Evolutionary conservation across 2,797 vertebrate species (phyloP).

Genomic region (Coregonus ussuriensis): DNA sequence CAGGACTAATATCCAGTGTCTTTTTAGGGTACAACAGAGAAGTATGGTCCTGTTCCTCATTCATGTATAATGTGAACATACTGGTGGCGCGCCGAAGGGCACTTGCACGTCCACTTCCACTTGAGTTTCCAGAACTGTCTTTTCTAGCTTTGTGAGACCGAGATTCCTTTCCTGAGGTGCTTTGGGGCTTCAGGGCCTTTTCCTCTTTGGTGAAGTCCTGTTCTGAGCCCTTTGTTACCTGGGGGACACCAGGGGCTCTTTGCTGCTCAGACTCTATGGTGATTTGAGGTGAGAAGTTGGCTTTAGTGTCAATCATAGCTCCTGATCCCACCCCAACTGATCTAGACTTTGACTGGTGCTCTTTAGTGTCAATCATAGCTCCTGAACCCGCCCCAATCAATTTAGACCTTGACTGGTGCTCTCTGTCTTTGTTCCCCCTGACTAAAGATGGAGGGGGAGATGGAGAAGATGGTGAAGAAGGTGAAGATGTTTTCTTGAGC

Average conservation of each 20-base stretch:
- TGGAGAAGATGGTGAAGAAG: slow-evolving; percentile 15
- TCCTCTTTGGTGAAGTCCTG: slow-evolving; percentile 50
- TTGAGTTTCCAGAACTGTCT: slow-evolving; percentile 54
- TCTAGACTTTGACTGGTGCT: slow-evolving; percentile 47
- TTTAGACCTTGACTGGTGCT: slow-evolving; percentile 47
- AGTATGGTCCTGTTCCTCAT: slow-evolving; percentile 45
- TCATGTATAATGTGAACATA: slow-evolving; percentile 67
- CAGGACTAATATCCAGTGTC: slow-evolving; percentile 44
- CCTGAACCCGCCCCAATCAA: slow-evolving; percentile 30
- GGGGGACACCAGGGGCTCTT: slow-evolving; percentile 31
- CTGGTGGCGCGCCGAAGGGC: slow-evolving; percentile 65
- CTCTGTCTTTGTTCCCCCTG: slow-evolving; percentile 24
- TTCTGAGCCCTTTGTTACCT: slow-evolving; percentile 48
- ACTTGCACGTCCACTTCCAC: slow-evolving; percentile 53
- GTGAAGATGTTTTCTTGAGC: slow-evolving; percentile 38
- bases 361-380: slow-evolving; percentile 49
- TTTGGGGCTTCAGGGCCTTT: slow-evolving; percentile 43
- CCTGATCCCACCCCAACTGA: slow-evolving; percentile 23
- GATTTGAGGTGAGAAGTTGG: slow-evolving; percentile 30
- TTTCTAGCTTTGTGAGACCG: slow-evolving; percentile 55
- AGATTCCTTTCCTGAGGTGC: slow-evolving; percentile 50
- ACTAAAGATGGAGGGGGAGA: slow-evolving; percentile 32
- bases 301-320: slow-evolving; percentile 46
- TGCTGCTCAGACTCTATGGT: slow-evolving; percentile 41
- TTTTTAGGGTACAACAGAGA: slow-evolving; percentile 35